These are phyloP conservation scores for Cantharis rustica DNA, from an alignment of 2,888 invertebrate species.

Conservation along the genomic window DNA sequence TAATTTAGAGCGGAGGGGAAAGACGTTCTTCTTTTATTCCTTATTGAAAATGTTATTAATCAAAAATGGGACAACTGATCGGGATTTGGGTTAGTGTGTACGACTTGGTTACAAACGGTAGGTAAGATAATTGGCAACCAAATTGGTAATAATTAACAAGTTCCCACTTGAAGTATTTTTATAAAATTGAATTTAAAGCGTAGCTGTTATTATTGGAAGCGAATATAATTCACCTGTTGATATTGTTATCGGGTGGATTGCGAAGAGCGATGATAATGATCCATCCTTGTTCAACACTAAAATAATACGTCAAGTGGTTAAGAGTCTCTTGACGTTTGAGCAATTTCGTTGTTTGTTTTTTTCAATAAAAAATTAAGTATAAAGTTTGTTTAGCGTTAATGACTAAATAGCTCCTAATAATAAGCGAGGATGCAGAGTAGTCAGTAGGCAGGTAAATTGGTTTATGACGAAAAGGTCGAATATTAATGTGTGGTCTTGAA, in stretches of 20 bases:
- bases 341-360: neutral
- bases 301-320: neutral
- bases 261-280: neutral
- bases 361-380: neutral
- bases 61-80: too few species aligned
- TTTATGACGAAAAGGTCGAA: conserved; percentile 7
- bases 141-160: too few species aligned
- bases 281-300: neutral
- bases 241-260: neutral
- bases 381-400: conserved; percentile 3
- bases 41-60: too few species aligned
- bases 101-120: too few species aligned
- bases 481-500: conserved; percentile 27
- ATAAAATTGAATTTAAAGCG: neutral
- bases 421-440: neutral
- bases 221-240: neutral
- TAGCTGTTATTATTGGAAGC: neutral
- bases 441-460: neutral
- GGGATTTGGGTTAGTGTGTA: too few species aligned
- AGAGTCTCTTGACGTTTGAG: neutral
- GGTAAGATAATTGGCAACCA: too few species aligned
- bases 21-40: too few species aligned
- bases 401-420: neutral
- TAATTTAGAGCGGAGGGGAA: too few species aligned
- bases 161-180: neutral